Evolutionary conservation across 2,113 vertebrate species (phyloP).

Genomic region (Orientallactaga bullata): DNA sequence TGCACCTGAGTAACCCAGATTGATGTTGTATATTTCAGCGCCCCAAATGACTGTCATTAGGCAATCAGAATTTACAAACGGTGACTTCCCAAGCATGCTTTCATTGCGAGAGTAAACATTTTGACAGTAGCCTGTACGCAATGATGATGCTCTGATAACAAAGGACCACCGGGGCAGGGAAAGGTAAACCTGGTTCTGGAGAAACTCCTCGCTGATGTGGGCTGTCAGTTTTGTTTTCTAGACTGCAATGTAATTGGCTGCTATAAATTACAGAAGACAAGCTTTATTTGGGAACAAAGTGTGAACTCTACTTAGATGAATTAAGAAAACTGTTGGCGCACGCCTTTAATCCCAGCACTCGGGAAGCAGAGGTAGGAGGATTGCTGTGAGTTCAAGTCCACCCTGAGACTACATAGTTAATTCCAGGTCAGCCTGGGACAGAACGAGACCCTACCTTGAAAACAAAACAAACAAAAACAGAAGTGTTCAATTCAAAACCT

Average conservation of each 20-base stretch:
- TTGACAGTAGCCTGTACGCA: conserved; percentile 48
- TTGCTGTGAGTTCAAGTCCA: too few relatives aligned
- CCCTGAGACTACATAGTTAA: too few relatives aligned
- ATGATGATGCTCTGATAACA: conserved; percentile 63
- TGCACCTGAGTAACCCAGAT: conserved; percentile 20
- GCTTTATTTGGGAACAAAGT: conserved; percentile 12
- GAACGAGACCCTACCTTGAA: too few relatives aligned
- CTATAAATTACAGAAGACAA: neutral
- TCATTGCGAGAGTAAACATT: conserved; percentile 54
- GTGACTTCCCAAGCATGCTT: conserved; percentile 37
- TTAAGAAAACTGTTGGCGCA: neutral
- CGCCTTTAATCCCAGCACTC: too few relatives aligned
- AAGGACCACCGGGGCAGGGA: conserved; percentile 42
- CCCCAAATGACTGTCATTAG: conserved; percentile 17
- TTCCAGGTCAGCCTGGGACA: too few relatives aligned
- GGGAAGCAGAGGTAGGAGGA: too few relatives aligned
- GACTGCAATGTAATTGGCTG: neutral
- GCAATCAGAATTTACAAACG: conserved; percentile 47
- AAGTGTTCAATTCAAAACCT: neutral
- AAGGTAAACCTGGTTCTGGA: neutral
- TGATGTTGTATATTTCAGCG: neutral
- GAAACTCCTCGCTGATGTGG: neutral
- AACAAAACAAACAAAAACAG: too few relatives aligned
- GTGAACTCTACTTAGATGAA: conserved; percentile 4
- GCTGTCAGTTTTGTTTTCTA: neutral